Evolutionary conservation across 2,113 vertebrate species (phyloP).

Genomic region (Ahaetulla prasina): DNA sequence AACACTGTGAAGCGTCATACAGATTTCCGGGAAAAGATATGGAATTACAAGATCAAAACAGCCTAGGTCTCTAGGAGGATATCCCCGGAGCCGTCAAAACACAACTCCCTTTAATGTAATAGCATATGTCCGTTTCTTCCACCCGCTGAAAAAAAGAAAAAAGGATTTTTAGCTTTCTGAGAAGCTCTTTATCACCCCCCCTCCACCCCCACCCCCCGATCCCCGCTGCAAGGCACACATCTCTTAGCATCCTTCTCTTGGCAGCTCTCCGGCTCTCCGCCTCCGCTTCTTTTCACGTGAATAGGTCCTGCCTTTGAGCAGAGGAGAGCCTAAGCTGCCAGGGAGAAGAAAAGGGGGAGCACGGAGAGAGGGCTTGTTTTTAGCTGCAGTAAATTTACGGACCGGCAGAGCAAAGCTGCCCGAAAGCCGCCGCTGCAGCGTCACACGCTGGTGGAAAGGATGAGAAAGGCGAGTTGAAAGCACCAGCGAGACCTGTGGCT

Average conservation of each 20-base stretch:
- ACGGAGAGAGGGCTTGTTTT: constrained; percentile 38
- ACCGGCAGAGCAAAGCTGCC: constrained; percentile 18
- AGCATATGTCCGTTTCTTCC: background rate
- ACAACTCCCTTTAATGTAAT: background rate
- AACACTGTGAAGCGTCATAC: background rate
- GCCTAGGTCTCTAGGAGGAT: background rate
- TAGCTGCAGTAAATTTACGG: constrained; percentile 34
- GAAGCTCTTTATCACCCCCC: background rate
- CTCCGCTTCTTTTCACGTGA: background rate
- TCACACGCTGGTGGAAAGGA: constrained; percentile 28
- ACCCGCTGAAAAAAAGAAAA: background rate
- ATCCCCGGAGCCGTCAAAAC: background rate
- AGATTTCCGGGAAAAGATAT: background rate
- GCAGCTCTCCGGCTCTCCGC: background rate
- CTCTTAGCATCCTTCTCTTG: background rate
- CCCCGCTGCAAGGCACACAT: background rate
- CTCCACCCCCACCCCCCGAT: background rate
- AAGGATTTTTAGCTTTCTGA: background rate
- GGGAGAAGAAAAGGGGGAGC: background rate
- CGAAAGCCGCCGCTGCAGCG: constrained; percentile 28
- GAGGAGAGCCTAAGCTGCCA: constrained; percentile 29
- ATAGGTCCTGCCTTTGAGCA: constrained; percentile 29
- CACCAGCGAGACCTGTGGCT: constrained; percentile 50
- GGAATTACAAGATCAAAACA: background rate
- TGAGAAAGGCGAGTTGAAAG: no score